These are phyloP conservation scores for Syngnathus scovelli DNA, from an alignment of 2,113 vertebrate genomes.

Conservation along the genomic window DNA sequence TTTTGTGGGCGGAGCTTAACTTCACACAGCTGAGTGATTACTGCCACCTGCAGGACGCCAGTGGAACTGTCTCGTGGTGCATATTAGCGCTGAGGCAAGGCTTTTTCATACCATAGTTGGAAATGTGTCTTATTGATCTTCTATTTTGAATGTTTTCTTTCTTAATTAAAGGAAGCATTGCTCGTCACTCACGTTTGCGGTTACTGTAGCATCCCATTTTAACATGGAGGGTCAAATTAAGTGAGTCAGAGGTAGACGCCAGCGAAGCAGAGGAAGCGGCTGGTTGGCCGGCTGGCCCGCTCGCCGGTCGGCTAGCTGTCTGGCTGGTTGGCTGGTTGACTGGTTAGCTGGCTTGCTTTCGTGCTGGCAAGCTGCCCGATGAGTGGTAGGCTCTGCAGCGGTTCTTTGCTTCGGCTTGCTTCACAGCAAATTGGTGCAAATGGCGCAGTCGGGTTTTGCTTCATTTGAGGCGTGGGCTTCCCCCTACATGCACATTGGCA, in stretches of 20 bases:
- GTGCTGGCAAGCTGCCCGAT: constrained; percentile 52
- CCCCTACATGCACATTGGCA: constrained; percentile 11
- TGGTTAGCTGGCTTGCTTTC: background rate
- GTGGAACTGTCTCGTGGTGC: background rate
- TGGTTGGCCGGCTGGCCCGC: background rate
- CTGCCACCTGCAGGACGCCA: background rate
- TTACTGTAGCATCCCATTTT: background rate
- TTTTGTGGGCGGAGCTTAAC: too few species aligned
- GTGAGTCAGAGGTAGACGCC: constrained; percentile 13
- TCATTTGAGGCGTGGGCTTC: constrained; percentile 46
- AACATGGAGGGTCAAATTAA: background rate
- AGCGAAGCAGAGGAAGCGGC: constrained; percentile 31
- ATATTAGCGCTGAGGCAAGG: background rate
- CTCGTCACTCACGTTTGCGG: background rate
- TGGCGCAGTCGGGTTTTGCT: constrained; percentile 50
- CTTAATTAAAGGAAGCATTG: background rate
- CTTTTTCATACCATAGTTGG: background rate
- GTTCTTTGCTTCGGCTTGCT: constrained; percentile 62
- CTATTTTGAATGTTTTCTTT: background rate
- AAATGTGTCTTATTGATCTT: background rate
- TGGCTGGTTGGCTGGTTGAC: background rate
- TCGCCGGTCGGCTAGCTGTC: background rate
- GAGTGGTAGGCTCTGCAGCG: constrained; percentile 44
- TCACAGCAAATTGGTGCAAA: constrained; percentile 65
- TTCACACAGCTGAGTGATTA: too few species aligned